A percentile compares a stretch with the other conserved stretches of the same genome.
These are phyloP conservation scores for Mycetomoellerius zeteki DNA, from an alignment of 1,140 invertebrate species.

Conservation along the genomic window DNA sequence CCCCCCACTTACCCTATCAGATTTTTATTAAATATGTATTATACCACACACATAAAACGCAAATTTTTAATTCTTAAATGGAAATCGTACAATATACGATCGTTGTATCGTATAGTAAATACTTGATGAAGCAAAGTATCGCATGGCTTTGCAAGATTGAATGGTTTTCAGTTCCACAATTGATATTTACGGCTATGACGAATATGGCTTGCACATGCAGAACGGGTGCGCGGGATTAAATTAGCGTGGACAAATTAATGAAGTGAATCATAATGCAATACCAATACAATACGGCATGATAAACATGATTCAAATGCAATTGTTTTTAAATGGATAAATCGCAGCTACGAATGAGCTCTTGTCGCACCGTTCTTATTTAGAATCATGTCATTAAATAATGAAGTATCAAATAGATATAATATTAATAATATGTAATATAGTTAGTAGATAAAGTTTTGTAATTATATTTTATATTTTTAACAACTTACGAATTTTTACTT, in stretches of 20 bases:
- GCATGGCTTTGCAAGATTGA: not conserved
- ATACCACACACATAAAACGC: not conserved
- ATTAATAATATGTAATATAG: not conserved
- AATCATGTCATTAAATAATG: not conserved
- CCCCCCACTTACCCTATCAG: too few species aligned
- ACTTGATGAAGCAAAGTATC: not conserved
- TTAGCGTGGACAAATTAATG: slow-evolving; percentile 55
- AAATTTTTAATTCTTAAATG: slow-evolving; percentile 5
- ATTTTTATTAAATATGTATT: not conserved
- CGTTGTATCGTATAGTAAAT: not conserved
- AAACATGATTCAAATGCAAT: slow-evolving; percentile 37
- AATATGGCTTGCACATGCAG: not conserved
- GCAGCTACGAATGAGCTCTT: not conserved
- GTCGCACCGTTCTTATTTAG: not conserved
- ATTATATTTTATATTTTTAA: not conserved
- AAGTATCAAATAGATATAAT: not conserved
- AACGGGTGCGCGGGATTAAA: slow-evolving; percentile 25
- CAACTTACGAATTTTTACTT: too few species aligned
- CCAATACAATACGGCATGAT: slow-evolving; percentile 24
- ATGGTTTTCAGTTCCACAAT: slow-evolving; percentile 35
- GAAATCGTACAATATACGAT: not conserved
- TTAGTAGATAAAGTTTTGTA: not conserved
- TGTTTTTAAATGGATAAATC: slow-evolving; percentile 44
- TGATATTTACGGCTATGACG: slow-evolving; percentile 9
- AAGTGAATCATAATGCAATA: slow-evolving; percentile 44